Base-by-base conservation (phyloP, 2,888 invertebrate genomes). In the Sericinus montela region DNA sequence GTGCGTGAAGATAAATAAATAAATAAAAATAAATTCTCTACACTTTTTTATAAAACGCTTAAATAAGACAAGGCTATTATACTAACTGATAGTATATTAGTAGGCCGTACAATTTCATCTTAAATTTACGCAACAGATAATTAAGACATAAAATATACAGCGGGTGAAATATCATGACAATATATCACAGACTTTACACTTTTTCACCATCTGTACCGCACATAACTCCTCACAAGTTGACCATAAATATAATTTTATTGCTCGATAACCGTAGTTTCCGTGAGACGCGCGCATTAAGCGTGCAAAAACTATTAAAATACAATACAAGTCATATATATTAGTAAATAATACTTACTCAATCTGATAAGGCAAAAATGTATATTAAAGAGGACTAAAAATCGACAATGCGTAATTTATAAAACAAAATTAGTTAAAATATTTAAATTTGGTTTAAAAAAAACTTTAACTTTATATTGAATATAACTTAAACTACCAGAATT, bases 151-250 rank as follows among this genome's bases (percentile, higher is more conserved):
- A 43, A 53, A 47, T 52, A 5, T 19, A 19, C 41, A 53, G 25
- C 41, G 47, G 38, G 41, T 32, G 34, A 30, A 25, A 25, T 25
- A 44, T 45, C 40, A 29, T 37, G 48, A 47, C 50, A 46, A 53
- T 58, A 55, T 52, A 48, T 57, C 56, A 57, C 54, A 48, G 53
- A 52, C 49, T 50, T 42, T 46, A 14, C 42, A 46, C 46, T 51
- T 56, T 50, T 39, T 34, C 29, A 29, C 41, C 39, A 40, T 8
- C 45, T 7, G 23, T 39, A 16, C 51, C 46, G 25, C 49, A 28
- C 48, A 44, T 44, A 52, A 34, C 32, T 45, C 40, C 38, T 45
- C 30, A 34, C 25, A 34, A 29, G 32, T 42, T 25, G 35, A 48
- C 38, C 41, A 40, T 52, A 49, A 54, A 54, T 45, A 51, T 34